Evolutionary conservation across 1,140 invertebrate genomes (phyloP), one percentile per base, ranked within the genome.

Genomic region (Chlorops oryzae): DNA sequence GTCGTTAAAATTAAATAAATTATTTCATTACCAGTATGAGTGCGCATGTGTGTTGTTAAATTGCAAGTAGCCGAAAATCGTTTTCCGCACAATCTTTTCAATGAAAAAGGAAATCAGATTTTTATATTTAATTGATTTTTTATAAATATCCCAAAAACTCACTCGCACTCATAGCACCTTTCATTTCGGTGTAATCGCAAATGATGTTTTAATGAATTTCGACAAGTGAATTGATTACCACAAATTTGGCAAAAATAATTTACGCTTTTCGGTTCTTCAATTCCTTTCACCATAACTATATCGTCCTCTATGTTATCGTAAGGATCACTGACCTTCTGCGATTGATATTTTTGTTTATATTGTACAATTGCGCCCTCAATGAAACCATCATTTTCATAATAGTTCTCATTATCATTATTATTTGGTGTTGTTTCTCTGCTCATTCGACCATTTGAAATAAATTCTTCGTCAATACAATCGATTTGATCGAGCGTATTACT

Each of bases 121-220:
- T 0, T 3, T 12, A 2, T 15, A 15, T 12, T 23, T 9, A 3
- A 35, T 9, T 2, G 3, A 15, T 2, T 28, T 32, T 5, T 23
- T 17, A 10, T 9, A 18, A 38, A 20, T 13, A 20, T 34, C 10
- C 18, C 3, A 13, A 6, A 24, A 5, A 57, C 57, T 52, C 52
- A 69, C 65, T 69, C 65, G 65, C 65, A 69, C 20, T 66, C 54
- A 40, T 55, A 62, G 18, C 18, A 46, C 41, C 45, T 62, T 34
- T 59, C 58, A 13, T 47, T 55, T 17, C 52, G 42, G 44, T 64
- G 61, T 3, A 39, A 41, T 6, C 55, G 52, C 17, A 56, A 38
- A 27, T 66, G 63, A 1, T 46, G 44, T 21, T 57, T 59, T 15
- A 61, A 54, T 5, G 57, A 46, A 0, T 47, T 32, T 7, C 39